Percentiles rank a stretch among this genome's conserved stretches.
Evolutionary conservation across 2,113 vertebrate genomes (phyloP).

Genomic region (Mola mola): DNA sequence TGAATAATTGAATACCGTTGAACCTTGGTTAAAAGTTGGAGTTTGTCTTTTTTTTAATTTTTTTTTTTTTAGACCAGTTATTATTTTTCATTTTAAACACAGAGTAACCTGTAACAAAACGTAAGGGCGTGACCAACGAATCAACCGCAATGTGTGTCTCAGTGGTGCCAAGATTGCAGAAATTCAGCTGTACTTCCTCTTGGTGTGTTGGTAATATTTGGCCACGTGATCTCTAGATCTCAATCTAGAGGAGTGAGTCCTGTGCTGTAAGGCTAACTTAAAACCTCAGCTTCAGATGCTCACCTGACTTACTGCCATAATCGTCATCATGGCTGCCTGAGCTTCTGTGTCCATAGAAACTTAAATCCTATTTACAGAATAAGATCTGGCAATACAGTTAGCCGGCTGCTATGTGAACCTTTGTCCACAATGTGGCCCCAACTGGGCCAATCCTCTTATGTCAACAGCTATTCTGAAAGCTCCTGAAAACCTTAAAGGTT

Average conservation of each 20-base stretch:
- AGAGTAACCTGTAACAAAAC: too few species aligned
- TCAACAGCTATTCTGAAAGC: conserved; percentile 51
- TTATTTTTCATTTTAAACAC: conserved; percentile 3
- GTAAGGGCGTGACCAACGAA: neutral
- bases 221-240: neutral
- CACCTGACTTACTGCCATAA: conserved; percentile 5
- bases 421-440: conserved; percentile 52
- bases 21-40: conserved; percentile 1
- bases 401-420: conserved; percentile 45
- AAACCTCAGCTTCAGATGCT: conserved; percentile 34
- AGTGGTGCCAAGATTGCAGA: conserved; percentile 30
- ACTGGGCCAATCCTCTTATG: conserved; percentile 74
- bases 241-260: neutral
- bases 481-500: conserved; percentile 62
- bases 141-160: conserved; percentile 31
- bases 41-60: neutral
- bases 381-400: conserved; percentile 40
- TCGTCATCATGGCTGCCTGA: conserved; percentile 14
- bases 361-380: conserved; percentile 73
- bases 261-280: neutral
- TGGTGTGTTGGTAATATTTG: neutral
- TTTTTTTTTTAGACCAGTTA: neutral
- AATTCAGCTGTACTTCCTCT: conserved; percentile 37
- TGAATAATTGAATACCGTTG: conserved; percentile 22
- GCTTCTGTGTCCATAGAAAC: conserved; percentile 54